These are phyloP conservation scores for Panurus biarmicus DNA, from an alignment of 2,113 vertebrate genomes.

Conservation along the genomic window DNA sequence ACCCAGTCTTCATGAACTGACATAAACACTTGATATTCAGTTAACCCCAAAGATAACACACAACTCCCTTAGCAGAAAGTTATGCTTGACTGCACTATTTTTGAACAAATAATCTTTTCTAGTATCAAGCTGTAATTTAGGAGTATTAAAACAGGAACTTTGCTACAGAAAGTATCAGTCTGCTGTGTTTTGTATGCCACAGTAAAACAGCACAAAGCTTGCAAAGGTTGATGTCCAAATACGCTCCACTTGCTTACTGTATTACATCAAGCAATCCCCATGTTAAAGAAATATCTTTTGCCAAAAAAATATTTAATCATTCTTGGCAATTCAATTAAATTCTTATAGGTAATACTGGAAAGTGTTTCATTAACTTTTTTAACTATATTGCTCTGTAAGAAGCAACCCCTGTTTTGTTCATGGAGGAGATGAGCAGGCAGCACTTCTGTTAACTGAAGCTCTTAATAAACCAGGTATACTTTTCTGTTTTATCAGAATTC, in stretches of 20 bases:
- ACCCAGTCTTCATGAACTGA: slow-evolving; percentile 65
- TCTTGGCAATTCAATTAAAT: not conserved
- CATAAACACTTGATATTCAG: slow-evolving; percentile 73
- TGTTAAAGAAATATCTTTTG: not conserved
- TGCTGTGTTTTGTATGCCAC: not conserved
- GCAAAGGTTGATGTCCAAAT: not conserved
- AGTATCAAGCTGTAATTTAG: not conserved
- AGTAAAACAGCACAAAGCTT: not conserved
- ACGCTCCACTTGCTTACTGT: not conserved
- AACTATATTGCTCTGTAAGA: not conserved
- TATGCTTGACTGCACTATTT: slow-evolving; percentile 34
- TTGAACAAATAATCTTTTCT: not conserved
- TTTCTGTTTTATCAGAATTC: not conserved
- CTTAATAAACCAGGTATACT: not conserved
- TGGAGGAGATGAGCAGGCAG: not conserved
- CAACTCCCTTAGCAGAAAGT: slow-evolving; percentile 59
- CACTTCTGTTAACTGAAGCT: not conserved
- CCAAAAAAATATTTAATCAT: not conserved
- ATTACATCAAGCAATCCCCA: not conserved
- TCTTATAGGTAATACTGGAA: not conserved
- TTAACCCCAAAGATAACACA: slow-evolving; percentile 66
- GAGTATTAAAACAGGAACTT: not conserved
- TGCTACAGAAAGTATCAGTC: not conserved
- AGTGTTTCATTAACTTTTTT: not conserved
- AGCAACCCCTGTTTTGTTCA: not conserved